Base-by-base conservation (phyloP, 2,888 invertebrate genomes). In the Argynnis bischoffii region DNA sequence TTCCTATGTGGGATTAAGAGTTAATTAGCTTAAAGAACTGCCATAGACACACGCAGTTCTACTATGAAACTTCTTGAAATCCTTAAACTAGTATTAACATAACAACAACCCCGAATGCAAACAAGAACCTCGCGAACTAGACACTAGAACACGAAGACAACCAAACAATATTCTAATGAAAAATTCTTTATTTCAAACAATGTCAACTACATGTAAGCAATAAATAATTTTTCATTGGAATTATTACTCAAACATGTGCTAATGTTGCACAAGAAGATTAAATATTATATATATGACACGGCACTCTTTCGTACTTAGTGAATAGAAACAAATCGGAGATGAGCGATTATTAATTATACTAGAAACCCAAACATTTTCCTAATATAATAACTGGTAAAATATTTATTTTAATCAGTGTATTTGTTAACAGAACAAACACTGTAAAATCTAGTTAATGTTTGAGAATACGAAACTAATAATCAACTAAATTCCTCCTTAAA, bases 81-180 rank as follows among this genome's bases (percentile, higher is more conserved):
- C 85, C 90, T 89, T 89, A 88, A 80, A 83, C 86, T 90, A 91
- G 86, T 78, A 87, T 87, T 90, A 90, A 90, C 84, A 85, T 87
- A 90, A 90, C 89, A 90, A 91, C 88, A 87, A 88, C 88, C 89
- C 86, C 84, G 79, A 85, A 82, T 82, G 82, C 82, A 85, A 87
- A 89, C 85, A 86, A 83, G 79, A 81, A 81, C 81, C 70, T 66
- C 47, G 63, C 64, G 54, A 41, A 66, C 56, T 59, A 54, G 60
- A 26, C 26, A 26, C 5, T 4, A 26, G 26, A 26, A 26, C 71
- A 64, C 65, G 14, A 18, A 46, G 6, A 13, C 53, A 46, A 59
- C 16, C 14, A 46, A 14, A 13, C 53, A 53, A 59, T 35, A 18
- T 55, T 16, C 53, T 16, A 63, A 67, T 46, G 66, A 63, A 70